Evolutionary conservation across 2,113 vertebrate genomes (phyloP).

Genomic region (pig (Sus scrofa)): T2T-Sscrofa CM000822.6:49104501-49105000

Average conservation of each 20-base stretch:
- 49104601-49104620: neutral
- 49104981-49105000: neutral
- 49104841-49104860: too few relatives aligned
- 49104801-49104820: neutral
- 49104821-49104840: neutral
- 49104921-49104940: neutral
- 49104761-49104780: too few relatives aligned
- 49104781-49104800: neutral
- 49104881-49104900: neutral
- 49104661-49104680: neutral
- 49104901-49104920: neutral
- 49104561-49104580: neutral
- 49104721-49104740: neutral
- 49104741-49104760: neutral
- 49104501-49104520: neutral
- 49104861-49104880: neutral
- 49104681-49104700: neutral
- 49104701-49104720: neutral
- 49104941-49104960: neutral
- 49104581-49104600: neutral
- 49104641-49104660: neutral
- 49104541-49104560: neutral
- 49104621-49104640: neutral
- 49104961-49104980: neutral
- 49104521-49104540: conserved; percentile 17